Evolutionary conservation across 2,113 vertebrate genomes (phyloP).

Genomic region (Edolisoma coerulescens): DNA sequence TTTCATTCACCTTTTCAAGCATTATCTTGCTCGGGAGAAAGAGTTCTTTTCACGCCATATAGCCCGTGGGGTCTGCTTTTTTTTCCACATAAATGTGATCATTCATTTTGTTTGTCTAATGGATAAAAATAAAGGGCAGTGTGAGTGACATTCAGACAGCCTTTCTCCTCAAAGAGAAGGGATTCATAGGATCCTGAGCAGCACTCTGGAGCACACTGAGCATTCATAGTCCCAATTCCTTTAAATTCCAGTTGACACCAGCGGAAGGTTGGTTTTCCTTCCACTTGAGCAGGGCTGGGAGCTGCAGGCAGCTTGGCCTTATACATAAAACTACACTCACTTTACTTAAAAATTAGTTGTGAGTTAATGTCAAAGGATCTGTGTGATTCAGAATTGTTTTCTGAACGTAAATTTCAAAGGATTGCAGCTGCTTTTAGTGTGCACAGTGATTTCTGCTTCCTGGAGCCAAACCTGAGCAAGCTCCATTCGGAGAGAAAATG

Average conservation of each 20-base stretch:
- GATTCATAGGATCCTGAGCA: background rate
- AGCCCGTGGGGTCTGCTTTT: slow-evolving; percentile 50
- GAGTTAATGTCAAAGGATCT: background rate
- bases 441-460: background rate
- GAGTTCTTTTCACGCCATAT: slow-evolving; percentile 13
- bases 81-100: slow-evolving; percentile 16
- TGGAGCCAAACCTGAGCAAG: background rate
- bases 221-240: background rate
- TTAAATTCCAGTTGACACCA: background rate
- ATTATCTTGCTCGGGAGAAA: slow-evolving; percentile 9
- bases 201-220: background rate
- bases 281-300: background rate
- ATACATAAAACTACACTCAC: background rate
- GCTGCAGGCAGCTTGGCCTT: background rate
- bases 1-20: slow-evolving; percentile 50
- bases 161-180: slow-evolving; percentile 38
- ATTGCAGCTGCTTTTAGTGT: background rate
- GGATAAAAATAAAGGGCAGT: slow-evolving; percentile 53
- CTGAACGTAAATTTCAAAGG: background rate
- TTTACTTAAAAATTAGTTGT: background rate
- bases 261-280: background rate
- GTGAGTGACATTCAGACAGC: slow-evolving; percentile 49
- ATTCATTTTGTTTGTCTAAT: slow-evolving; percentile 55
- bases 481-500: background rate
- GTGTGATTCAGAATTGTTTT: background rate